Conservation (phyloP, 2,888 invertebrate genomes). For the Lordiphosa andalusiaca region DNA sequence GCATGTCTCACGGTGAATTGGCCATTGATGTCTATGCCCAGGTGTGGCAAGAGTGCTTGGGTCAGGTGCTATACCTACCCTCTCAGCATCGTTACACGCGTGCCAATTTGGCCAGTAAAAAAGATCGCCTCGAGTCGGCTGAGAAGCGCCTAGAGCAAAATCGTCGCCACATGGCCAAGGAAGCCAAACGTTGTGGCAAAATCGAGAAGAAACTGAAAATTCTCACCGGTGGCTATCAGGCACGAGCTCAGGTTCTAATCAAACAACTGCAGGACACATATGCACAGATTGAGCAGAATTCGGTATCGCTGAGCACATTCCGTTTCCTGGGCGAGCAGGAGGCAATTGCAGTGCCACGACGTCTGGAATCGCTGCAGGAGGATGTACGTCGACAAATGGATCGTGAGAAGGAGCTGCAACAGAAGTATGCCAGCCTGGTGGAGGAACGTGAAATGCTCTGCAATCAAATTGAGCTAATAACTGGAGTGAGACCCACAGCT, state of each 20-base stretch:
- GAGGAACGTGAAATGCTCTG: conserved; percentile 82
- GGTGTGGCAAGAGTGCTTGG: conserved; percentile 98
- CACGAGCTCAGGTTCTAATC: conserved; percentile 89
- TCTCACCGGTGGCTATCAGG: conserved; percentile 94
- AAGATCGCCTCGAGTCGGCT: conserved; percentile 95
- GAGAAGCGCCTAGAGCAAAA: conserved; percentile 96
- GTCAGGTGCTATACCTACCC: conserved; percentile 94
- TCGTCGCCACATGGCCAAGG: conserved; percentile 96
- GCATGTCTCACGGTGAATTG: conserved; percentile 97
- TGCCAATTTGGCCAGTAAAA: conserved; percentile 96
- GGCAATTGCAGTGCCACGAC: conserved; percentile 92
- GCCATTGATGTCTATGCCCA: conserved; percentile 94
- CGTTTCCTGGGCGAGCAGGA: conserved; percentile 94
- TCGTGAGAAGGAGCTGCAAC: conserved; percentile 93
- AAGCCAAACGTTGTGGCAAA: conserved; percentile 97
- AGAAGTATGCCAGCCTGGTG: conserved; percentile 88
- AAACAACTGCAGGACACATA: conserved; percentile 93
- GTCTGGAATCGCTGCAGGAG: conserved; percentile 94
- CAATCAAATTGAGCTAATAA: conserved; percentile 45
- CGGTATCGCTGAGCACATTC: conserved; percentile 94
- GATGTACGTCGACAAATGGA: conserved; percentile 96
- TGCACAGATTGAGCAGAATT: conserved; percentile 94
- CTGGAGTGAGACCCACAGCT: conserved; percentile 44
- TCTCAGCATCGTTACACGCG: conserved; percentile 95
- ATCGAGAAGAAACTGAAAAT: conserved; percentile 98